phyloP scores from a whole-genome alignment of 2,797 vertebrate species.

The Peromyscus aztecus region DNA sequence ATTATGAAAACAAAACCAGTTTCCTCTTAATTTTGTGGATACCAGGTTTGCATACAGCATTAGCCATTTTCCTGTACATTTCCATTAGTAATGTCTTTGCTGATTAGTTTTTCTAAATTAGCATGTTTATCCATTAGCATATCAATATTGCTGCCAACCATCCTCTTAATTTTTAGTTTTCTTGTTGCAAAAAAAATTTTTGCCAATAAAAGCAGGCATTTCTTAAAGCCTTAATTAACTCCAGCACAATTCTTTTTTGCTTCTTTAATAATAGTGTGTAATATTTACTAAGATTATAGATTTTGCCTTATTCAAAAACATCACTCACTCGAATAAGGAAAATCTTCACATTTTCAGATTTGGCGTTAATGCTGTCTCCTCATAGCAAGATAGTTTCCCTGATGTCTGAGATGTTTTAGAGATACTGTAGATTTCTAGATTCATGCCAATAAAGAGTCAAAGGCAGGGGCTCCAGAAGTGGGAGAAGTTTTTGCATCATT shows the following conservation, averaged over 20 bases:
- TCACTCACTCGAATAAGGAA: slow-evolving; percentile 85
- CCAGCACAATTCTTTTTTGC: slow-evolving; percentile 91
- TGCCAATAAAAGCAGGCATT: slow-evolving; percentile 95
- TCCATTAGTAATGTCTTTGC: slow-evolving; percentile 92
- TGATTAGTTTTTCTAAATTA: slow-evolving; percentile 93
- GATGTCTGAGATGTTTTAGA: slow-evolving; percentile 68
- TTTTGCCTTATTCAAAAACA: slow-evolving; percentile 87
- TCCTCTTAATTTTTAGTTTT: slow-evolving; percentile 96
- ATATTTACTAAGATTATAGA: slow-evolving; percentile 91
- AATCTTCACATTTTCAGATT: slow-evolving; percentile 83
- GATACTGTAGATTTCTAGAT: slow-evolving; percentile 62
- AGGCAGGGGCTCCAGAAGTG: slow-evolving; percentile 10
- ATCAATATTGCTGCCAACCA: slow-evolving; percentile 95
- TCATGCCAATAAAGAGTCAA: slow-evolving; percentile 27
- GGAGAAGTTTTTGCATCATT: slow-evolving; percentile 23
- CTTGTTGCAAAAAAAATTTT: slow-evolving; percentile 92
- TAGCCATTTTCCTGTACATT: slow-evolving; percentile 91
- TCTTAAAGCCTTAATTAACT: slow-evolving; percentile 99
- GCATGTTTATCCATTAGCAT: slow-evolving; percentile 92
- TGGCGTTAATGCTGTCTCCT: slow-evolving; percentile 70
- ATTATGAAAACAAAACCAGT: slow-evolving; percentile 87
- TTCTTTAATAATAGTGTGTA: slow-evolving; percentile 90
- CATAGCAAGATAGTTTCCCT: slow-evolving; percentile 65
- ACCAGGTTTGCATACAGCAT: slow-evolving; percentile 90
- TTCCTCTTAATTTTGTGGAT: slow-evolving; percentile 88